Evolutionary conservation across 2,797 vertebrate species (phyloP), one percentile per base, ranked within the genome.

Genomic region (Myiotriccus ornatus): DNA sequence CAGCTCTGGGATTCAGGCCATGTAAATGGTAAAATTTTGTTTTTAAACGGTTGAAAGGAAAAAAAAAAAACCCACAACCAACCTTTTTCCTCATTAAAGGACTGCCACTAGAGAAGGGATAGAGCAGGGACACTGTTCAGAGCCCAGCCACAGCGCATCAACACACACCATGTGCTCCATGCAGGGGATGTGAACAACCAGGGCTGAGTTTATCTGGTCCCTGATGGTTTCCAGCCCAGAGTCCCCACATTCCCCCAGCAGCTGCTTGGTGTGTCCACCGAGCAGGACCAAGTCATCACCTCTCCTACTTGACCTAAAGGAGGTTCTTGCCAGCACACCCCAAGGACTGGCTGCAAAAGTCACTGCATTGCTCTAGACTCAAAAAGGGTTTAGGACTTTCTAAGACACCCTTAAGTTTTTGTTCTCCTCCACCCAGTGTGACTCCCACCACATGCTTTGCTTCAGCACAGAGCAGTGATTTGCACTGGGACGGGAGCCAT

Each of bases 181-280:
- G 18, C 6, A 39, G 57, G 25, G 35, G 12, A 12, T 1, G 2
- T 6, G 17, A 44, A 8, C 4, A 14, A 3, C 7, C 27, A 41
- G 19, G 19, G 19, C 50, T 41, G 18, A 13, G 11, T 1, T 55
- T 8, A 6, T 8, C 20, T 25, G 10, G 5, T 46, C 43, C 30
- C 9, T 15, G 55, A 10, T 4, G 18, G 18, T 1, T 68, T 37
- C n/a, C 12, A 64, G 35, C 57, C 30, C 62, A 34, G 13, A 50
- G 17, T 27, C 41, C 56, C 68, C 1, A 7, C n/a, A 10, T 15
- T 47, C 7, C 46, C 47, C 25, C 47, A 47, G 37, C 28, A 55
- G 27, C 20, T 49, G 41, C 3, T 30, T 12, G 16, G 12, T 14
- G 41, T 3, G 35, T 4, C 32, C 63, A 49, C 35, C 47, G n/a